Conservation (phyloP, 37 sponge, comb jelly and placozoan species). For the Chondrosia reniformis region DNA sequence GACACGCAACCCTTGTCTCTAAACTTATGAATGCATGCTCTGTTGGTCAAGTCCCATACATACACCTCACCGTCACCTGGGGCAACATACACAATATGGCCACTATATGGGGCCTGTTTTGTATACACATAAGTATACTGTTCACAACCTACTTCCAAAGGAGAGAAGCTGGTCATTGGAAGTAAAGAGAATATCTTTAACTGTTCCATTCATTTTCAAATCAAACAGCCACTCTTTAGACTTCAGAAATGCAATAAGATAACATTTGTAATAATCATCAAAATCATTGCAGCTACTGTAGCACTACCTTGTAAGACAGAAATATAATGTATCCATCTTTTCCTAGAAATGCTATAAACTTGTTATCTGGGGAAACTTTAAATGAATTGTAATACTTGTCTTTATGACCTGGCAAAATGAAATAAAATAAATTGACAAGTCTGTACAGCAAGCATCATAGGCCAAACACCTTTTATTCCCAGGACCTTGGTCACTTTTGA, state of each 20-base stretch:
- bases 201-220: conserved; percentile 89
- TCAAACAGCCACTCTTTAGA: conserved; percentile 89
- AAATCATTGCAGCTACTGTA: no score
- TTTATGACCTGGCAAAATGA: conserved; percentile 41
- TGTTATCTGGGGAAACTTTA: conserved; percentile 78
- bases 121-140: no score
- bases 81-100: not conserved
- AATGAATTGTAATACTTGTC: conserved; percentile 56
- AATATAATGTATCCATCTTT: conserved; percentile 81
- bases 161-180: conserved; percentile 61
- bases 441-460: not conserved
- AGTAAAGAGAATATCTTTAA: conserved; percentile 67
- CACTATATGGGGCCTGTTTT: not conserved
- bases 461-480: conserved; percentile 61
- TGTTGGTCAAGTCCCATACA: conserved; percentile 86
- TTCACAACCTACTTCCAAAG: conserved; percentile 62
- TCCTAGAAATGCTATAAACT: conserved; percentile 74
- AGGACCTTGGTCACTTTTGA: conserved; percentile 69
- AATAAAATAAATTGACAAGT: not conserved
- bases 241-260: conserved; percentile 18
- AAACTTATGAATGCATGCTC: conserved; percentile 80
- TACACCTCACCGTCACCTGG: conserved; percentile 90
- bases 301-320: conserved; percentile 69
- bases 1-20: conserved; percentile 75
- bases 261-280: no score